Percentiles rank a stretch among this genome's conserved stretches.
phyloP scores from a whole-genome alignment of 2,888 invertebrate species.

The Anagyrus pseudococci region DNA sequence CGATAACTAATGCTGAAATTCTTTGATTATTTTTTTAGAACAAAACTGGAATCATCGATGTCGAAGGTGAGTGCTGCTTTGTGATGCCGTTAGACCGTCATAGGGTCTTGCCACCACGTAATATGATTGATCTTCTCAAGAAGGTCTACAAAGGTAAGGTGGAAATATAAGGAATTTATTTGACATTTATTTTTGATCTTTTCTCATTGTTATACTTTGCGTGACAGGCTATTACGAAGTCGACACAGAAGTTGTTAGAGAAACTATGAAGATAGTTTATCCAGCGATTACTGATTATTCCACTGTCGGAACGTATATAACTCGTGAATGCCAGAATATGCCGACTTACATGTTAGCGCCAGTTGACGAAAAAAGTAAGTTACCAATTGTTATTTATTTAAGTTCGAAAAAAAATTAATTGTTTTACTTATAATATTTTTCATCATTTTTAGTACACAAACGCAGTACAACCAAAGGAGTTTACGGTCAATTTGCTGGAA shows the following conservation, averaged over 20 bases:
- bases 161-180: slow-evolving; percentile 12
- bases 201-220: slow-evolving; percentile 4
- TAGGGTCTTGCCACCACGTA: slow-evolving; percentile 79
- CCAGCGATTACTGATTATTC: slow-evolving; percentile 73
- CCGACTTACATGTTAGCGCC: slow-evolving; percentile 79
- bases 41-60: slow-evolving; percentile 80
- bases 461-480: slow-evolving; percentile 63
- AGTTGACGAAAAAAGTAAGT: slow-evolving; percentile 69
- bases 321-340: slow-evolving; percentile 72
- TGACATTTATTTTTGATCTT: slow-evolving; percentile 14
- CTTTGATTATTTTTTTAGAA: slow-evolving; percentile 67
- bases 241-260: slow-evolving; percentile 78
- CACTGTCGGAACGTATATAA: slow-evolving; percentile 74
- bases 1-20: too few relatives aligned
- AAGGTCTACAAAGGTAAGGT: slow-evolving; percentile 76
- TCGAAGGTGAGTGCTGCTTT: slow-evolving; percentile 80
- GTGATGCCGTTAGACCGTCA: slow-evolving; percentile 86
- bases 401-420: slow-evolving; percentile 14
- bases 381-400: slow-evolving; percentile 4
- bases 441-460: slow-evolving; percentile 50
- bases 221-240: slow-evolving; percentile 76
- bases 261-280: slow-evolving; percentile 76
- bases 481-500: slow-evolving; percentile 81
- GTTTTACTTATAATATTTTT: too few relatives aligned
- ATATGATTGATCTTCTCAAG: slow-evolving; percentile 78